Conservation (phyloP, 2,797 vertebrate species). For the Carduelis carduelis region DNA sequence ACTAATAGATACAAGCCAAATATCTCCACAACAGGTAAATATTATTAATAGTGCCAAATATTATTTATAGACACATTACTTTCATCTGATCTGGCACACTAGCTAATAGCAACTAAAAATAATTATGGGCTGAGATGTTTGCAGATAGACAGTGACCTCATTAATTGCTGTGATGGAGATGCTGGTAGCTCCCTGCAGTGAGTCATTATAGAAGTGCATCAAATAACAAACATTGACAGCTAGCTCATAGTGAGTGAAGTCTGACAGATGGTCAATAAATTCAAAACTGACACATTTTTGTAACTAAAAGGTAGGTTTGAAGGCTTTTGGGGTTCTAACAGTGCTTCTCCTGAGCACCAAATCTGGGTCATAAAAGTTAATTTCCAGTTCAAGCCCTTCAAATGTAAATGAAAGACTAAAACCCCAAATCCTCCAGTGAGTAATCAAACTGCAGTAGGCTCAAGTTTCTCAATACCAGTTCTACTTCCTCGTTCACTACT, state of each 20-base stretch:
- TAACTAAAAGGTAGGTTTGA: slow-evolving; percentile 63
- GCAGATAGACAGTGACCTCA: slow-evolving; percentile 64
- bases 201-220: slow-evolving; percentile 69
- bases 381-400: slow-evolving; percentile 30
- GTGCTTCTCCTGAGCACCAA: neutral
- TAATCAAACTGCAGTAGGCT: slow-evolving; percentile 1
- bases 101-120: slow-evolving; percentile 5
- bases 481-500: slow-evolving; percentile 1
- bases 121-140: slow-evolving; percentile 45
- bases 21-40: neutral
- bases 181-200: slow-evolving; percentile 63
- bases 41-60: neutral
- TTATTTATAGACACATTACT: neutral
- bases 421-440: neutral
- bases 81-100: neutral
- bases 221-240: slow-evolving; percentile 75
- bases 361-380: slow-evolving; percentile 61
- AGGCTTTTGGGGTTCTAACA: slow-evolving; percentile 24
- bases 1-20: neutral
- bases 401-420: slow-evolving; percentile 40
- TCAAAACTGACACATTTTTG: slow-evolving; percentile 65
- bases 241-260: slow-evolving; percentile 65
- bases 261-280: slow-evolving; percentile 78
- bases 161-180: slow-evolving; percentile 71
- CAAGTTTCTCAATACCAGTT: neutral